phyloP scores from a whole-genome alignment of 2,113 vertebrate genomes.

The Meles meles region DNA sequence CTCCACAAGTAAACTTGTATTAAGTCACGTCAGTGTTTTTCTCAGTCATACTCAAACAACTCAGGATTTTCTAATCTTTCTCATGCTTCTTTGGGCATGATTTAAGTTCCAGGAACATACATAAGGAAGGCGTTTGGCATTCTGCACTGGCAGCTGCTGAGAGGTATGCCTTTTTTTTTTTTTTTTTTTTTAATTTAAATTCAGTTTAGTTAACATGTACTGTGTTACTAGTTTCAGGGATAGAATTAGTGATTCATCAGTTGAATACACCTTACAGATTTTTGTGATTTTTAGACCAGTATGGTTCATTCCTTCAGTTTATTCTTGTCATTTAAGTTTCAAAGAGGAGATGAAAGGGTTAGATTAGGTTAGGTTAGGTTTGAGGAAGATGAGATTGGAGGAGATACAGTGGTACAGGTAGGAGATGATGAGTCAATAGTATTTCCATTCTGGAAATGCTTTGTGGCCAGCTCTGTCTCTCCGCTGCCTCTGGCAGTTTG shows the following conservation, averaged over 20 bases:
- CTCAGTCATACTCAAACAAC: not conserved
- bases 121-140: not conserved
- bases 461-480: not conserved
- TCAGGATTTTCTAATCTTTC: not conserved
- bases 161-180: not conserved
- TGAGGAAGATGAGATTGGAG: not conserved
- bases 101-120: not conserved
- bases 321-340: not conserved
- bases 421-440: not conserved
- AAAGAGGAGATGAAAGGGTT: not conserved
- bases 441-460: not conserved
- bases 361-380: not conserved
- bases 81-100: not conserved
- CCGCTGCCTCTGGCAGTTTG: not conserved
- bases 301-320: not conserved
- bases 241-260: not conserved
- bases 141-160: not conserved
- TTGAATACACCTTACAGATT: not conserved
- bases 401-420: not conserved
- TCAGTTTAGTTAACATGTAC: not conserved
- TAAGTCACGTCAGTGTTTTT: not conserved
- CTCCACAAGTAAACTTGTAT: not conserved
- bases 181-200: not conserved
- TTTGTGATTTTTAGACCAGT: not conserved
- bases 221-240: not conserved